Conservation (phyloP, 2,113 vertebrate genomes). For the Uria lomvia region DNA sequence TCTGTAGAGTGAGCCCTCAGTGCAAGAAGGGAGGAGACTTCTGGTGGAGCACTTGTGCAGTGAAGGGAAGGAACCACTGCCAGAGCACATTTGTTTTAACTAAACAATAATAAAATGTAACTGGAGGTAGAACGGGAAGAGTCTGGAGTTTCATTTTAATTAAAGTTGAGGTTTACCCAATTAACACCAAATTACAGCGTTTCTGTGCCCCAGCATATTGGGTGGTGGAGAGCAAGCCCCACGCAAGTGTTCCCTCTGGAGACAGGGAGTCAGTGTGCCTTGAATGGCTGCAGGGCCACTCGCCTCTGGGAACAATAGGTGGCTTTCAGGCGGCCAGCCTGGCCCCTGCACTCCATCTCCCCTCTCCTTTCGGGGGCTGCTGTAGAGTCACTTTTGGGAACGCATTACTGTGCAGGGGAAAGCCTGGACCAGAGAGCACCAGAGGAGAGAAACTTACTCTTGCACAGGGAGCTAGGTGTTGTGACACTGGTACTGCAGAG, state of each 20-base stretch:
- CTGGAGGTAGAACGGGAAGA: background rate
- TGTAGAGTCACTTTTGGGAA: background rate
- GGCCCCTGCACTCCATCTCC: accelerated
- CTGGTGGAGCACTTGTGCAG: background rate
- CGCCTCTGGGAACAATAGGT: background rate
- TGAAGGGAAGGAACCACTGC: background rate
- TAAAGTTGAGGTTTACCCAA: background rate
- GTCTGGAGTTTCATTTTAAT: background rate
- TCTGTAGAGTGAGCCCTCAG: background rate
- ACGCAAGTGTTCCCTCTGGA: background rate
- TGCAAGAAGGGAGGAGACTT: background rate
- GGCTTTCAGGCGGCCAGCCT: background rate
- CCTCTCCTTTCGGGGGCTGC: background rate
- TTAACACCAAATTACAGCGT: background rate
- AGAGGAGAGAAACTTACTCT: background rate
- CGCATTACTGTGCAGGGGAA: background rate
- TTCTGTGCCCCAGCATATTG: background rate
- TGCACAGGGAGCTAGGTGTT: background rate
- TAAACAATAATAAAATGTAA: background rate
- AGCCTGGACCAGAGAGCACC: background rate
- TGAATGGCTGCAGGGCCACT: background rate
- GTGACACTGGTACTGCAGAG: background rate
- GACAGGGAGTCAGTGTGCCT: background rate
- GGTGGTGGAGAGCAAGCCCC: background rate
- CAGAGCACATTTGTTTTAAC: background rate